phyloP scores from a whole-genome alignment of 2,888 invertebrate species.

The Ophion obscuratus region DNA sequence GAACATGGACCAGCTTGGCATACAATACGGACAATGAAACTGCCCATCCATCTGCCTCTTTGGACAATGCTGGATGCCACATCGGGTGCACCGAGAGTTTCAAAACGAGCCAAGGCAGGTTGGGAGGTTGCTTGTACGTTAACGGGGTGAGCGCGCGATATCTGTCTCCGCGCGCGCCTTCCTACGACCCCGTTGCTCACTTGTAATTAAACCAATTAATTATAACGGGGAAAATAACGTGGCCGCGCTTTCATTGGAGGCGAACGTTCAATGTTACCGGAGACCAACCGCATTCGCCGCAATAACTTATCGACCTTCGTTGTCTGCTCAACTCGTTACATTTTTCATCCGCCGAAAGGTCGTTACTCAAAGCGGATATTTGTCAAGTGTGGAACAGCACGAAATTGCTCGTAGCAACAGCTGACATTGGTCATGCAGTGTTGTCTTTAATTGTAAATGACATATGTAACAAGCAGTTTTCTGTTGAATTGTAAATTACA shows the following conservation, averaged over 20 bases:
- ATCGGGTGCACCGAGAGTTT: constrained; percentile 64
- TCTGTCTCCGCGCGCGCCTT: constrained; percentile 10
- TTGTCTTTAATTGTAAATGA: background rate
- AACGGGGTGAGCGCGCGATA: constrained; percentile 54
- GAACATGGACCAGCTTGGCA: constrained; percentile 56
- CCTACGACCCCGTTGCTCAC: constrained; percentile 20
- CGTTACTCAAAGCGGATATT: background rate
- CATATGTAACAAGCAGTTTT: background rate
- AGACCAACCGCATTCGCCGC: background rate
- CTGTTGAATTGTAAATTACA: background rate
- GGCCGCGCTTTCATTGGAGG: background rate
- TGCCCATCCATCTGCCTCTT: constrained; percentile 72
- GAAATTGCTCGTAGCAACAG: background rate
- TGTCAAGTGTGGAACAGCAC: background rate
- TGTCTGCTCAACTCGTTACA: background rate
- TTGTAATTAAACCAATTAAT: constrained; percentile 59
- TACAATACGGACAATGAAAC: constrained; percentile 71
- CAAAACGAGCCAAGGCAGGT: constrained; percentile 39
- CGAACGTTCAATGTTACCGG: constrained; percentile 6
- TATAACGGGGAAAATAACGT: constrained; percentile 19
- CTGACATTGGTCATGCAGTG: background rate
- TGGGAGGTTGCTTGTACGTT: constrained; percentile 39
- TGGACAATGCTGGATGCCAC: constrained; percentile 68
- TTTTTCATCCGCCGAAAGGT: background rate
- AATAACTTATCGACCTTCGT: background rate